Conservation (phyloP, 2,113 vertebrate genomes). For the Lepisosteus oculatus region DNA sequence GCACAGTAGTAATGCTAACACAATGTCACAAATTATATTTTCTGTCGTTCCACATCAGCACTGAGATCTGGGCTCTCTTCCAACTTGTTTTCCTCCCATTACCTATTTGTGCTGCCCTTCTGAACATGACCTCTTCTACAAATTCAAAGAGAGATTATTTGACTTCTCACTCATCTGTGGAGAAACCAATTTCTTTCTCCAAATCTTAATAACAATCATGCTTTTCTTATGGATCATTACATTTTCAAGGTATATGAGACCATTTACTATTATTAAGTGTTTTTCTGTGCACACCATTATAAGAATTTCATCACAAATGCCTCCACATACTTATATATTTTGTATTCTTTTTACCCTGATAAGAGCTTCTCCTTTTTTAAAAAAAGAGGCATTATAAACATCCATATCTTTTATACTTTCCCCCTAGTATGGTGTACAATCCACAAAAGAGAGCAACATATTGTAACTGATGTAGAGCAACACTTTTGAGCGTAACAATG, state of each 20-base stretch:
- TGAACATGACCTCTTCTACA: conserved; percentile 40
- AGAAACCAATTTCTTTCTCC: conserved; percentile 28
- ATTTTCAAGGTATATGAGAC: conserved; percentile 13
- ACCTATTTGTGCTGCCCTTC: conserved; percentile 14
- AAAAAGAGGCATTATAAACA: too few relatives aligned
- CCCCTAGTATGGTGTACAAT: too few relatives aligned
- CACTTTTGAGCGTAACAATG: too few relatives aligned
- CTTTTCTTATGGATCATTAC: conserved; percentile 39
- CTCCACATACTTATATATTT: too few relatives aligned
- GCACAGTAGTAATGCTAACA: not conserved
- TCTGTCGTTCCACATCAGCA: not conserved
- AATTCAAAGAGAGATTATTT: conserved; percentile 46
- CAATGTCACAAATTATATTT: not conserved
- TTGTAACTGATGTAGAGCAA: too few relatives aligned
- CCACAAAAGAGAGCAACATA: too few relatives aligned
- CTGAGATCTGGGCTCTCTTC: not conserved
- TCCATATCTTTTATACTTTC: too few relatives aligned
- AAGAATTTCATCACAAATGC: too few relatives aligned
- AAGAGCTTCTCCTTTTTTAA: too few relatives aligned
- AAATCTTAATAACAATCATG: conserved; percentile 16
- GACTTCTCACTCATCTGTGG: conserved; percentile 42
- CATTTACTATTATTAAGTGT: conserved; percentile 28
- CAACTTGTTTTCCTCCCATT: not conserved
- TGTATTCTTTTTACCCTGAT: too few relatives aligned
- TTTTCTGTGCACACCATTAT: not conserved